phyloP scores from a whole-genome alignment of 2,888 invertebrate species.

The Dione juno region DNA sequence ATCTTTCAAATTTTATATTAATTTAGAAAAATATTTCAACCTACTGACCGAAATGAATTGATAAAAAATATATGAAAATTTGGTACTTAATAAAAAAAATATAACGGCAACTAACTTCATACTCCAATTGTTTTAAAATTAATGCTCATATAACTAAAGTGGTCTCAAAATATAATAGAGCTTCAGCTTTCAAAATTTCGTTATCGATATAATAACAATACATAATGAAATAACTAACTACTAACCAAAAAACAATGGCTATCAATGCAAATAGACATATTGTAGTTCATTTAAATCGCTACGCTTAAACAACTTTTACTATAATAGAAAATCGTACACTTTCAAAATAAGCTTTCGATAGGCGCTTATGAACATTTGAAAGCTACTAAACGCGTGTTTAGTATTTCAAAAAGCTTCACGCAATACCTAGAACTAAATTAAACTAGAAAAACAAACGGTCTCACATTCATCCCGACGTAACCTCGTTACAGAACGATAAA shows the following conservation, averaged over 20 bases:
- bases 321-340: too few relatives aligned
- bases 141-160: slow-evolving; percentile 25
- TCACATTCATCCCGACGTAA: slow-evolving; percentile 62
- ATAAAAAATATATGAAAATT: too few relatives aligned
- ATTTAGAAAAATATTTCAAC: too few relatives aligned
- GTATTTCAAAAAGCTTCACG: neutral
- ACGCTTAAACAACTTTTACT: neutral
- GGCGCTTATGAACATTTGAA: too few relatives aligned
- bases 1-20: too few relatives aligned
- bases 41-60: too few relatives aligned
- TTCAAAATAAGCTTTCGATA: too few relatives aligned
- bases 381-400: neutral
- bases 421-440: neutral
- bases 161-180: slow-evolving; percentile 29
- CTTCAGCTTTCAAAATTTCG: slow-evolving; percentile 14
- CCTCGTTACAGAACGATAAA: slow-evolving; percentile 78
- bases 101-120: neutral
- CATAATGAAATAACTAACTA: slow-evolving; percentile 26
- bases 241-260: slow-evolving; percentile 20
- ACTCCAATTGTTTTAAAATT: slow-evolving; percentile 22
- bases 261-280: slow-evolving; percentile 19
- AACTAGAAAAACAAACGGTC: slow-evolving; percentile 46
- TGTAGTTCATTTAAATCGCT: slow-evolving; percentile 11
- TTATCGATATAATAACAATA: slow-evolving; percentile 27
- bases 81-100: neutral